These are phyloP conservation scores for Xerus inauris DNA, from an alignment of 2,113 vertebrate genomes.

Conservation along the genomic window DNA sequence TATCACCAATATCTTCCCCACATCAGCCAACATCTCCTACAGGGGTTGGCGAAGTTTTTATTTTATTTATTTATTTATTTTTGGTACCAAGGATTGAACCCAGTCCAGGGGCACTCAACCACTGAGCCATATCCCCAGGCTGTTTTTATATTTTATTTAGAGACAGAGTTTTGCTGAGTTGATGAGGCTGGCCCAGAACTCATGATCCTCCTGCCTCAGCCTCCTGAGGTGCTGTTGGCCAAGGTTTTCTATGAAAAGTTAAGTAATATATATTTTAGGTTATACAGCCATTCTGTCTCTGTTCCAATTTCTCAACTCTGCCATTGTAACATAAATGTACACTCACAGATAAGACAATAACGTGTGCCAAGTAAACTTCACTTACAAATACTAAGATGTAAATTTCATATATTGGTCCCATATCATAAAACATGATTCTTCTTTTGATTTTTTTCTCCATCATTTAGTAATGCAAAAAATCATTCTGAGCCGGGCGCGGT, in stretches of 20 bases:
- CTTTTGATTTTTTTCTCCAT: background rate
- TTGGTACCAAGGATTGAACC: no score
- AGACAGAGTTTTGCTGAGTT: no score
- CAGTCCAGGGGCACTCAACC: no score
- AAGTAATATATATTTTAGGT: background rate
- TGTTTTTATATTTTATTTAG: no score
- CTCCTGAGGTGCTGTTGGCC: background rate
- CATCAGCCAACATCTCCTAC: background rate
- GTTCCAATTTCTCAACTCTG: background rate
- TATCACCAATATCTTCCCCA: background rate
- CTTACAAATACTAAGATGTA: no score
- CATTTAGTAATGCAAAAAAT: background rate
- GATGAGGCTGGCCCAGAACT: no score
- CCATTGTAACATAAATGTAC: accelerated
- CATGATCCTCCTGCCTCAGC: no score
- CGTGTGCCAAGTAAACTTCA: background rate
- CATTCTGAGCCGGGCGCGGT: no score
- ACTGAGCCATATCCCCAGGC: no score
- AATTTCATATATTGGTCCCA: background rate
- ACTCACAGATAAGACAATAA: accelerated
- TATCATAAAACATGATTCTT: background rate
- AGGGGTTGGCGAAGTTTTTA: background rate
- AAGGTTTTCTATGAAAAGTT: background rate
- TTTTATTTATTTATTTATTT: no score
- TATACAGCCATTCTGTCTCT: background rate